Percentiles rank a stretch among this genome's conserved stretches.
Conservation (phyloP, 2,888 invertebrate genomes). For the Oscheius sp. region DNA sequence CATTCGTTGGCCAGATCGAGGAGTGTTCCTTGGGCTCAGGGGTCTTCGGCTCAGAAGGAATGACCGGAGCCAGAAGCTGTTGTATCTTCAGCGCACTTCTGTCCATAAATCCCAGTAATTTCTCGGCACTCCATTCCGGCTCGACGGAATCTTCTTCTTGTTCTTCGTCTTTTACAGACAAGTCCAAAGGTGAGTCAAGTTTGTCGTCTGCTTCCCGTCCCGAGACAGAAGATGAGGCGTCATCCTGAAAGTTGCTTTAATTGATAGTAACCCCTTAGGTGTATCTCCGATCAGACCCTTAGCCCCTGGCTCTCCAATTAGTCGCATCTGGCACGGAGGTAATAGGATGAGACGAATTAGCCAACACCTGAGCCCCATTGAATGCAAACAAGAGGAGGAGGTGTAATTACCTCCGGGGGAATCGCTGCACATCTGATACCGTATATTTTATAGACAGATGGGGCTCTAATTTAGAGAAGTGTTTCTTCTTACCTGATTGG, state of each 20-base stretch:
- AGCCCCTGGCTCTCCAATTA: constrained; percentile 17
- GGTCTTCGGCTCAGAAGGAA: constrained; percentile 32
- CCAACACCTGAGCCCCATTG: constrained; percentile 41
- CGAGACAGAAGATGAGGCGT: background rate
- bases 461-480: background rate
- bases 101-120: constrained; percentile 55
- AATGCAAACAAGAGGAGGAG: constrained; percentile 34
- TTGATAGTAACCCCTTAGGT: constrained; percentile 27
- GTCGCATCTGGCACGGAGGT: constrained; percentile 38
- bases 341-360: constrained; percentile 41
- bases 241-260: constrained; percentile 6
- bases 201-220: constrained; percentile 27
- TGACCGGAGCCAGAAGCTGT: constrained; percentile 46
- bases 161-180: constrained; percentile 42
- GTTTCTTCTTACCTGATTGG: background rate
- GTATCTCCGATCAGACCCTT: constrained; percentile 2
- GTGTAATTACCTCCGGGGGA: constrained; percentile 26
- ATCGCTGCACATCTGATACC: constrained; percentile 5
- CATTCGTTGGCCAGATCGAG: constrained; percentile 58
- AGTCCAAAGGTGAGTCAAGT: constrained; percentile 57
- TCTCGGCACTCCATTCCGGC: constrained; percentile 56
- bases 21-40: constrained; percentile 42
- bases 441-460: background rate
- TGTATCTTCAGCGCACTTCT: constrained; percentile 51
- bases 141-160: constrained; percentile 36